A percentile compares a stretch with the other conserved stretches of the same genome.
Conservation (phyloP, 2,888 invertebrate genomes). For the Capitulum mitella region DNA sequence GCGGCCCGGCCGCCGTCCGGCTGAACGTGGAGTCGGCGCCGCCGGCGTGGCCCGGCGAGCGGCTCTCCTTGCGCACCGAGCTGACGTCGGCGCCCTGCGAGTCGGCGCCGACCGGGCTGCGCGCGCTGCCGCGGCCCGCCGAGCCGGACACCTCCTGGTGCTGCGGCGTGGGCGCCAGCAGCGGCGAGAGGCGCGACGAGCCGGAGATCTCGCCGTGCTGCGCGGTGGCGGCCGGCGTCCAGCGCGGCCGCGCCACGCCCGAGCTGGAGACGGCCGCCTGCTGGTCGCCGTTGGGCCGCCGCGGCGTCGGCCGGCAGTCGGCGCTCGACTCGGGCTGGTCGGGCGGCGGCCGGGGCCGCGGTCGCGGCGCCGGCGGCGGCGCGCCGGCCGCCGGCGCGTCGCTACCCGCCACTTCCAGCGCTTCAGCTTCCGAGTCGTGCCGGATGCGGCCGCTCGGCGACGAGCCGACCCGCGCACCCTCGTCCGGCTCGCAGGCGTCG, state of each 20-base stretch:
- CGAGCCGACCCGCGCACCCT: not conserved
- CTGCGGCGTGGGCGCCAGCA: not conserved
- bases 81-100: not conserved
- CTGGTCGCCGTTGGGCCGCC: slow-evolving; percentile 16
- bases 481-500: slow-evolving; percentile 15
- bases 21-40: slow-evolving; percentile 18
- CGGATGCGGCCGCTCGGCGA: not conserved
- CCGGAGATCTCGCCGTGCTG: not conserved
- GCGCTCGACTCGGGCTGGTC: slow-evolving; percentile 18
- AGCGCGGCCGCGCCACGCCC: not conserved
- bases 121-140: not conserved
- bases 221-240: not conserved
- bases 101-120: slow-evolving; percentile 20
- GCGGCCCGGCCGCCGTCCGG: not conserved
- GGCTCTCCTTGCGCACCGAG: slow-evolving; percentile 4
- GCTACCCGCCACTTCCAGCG: not conserved
- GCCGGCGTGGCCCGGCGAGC: slow-evolving; percentile 20
- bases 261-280: slow-evolving; percentile 19
- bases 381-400: not conserved
- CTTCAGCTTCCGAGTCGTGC: slow-evolving; percentile 19
- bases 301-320: not conserved
- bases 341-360: not conserved
- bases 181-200: not conserved
- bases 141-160: slow-evolving; percentile 25
- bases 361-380: not conserved